A percentile compares a stretch with the other conserved stretches of the same genome.
Conservation (phyloP, 2,113 vertebrate genomes). For the Sceloporus undulatus region DNA sequence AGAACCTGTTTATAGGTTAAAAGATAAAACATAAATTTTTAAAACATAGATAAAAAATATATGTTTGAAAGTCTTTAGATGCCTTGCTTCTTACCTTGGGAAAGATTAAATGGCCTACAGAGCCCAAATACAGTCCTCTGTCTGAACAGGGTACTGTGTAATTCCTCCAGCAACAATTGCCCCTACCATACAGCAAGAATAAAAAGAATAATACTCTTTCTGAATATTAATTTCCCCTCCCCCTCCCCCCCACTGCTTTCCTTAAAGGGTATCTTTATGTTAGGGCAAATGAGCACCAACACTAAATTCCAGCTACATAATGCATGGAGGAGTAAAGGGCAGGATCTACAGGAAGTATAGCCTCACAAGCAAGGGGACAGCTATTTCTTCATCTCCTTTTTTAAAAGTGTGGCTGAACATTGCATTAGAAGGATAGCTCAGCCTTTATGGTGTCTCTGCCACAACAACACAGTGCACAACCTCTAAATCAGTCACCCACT, state of each 20-base stretch:
- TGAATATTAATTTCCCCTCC: background rate
- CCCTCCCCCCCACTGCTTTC: background rate
- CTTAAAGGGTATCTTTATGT: background rate
- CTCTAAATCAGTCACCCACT: background rate
- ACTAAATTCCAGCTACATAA: background rate
- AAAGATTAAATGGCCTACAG: background rate
- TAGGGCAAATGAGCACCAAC: background rate
- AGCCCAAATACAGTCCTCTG: background rate
- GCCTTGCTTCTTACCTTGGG: background rate
- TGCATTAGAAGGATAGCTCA: background rate
- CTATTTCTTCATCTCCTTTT: background rate
- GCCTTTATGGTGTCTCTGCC: background rate
- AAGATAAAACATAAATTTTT: background rate
- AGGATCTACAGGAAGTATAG: background rate
- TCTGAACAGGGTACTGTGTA: background rate
- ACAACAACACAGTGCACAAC: background rate
- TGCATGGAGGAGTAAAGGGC: background rate
- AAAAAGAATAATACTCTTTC: background rate
- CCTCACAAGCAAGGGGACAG: background rate
- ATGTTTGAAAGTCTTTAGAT: background rate
- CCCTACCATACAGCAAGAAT: background rate
- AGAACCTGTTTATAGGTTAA: slow-evolving; percentile 27
- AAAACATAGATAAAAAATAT: slow-evolving; percentile 16
- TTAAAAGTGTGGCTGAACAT: background rate
- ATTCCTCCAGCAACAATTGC: background rate